Conservation (phyloP, 2,888 invertebrate species). For the Anarsia innoxiella region DNA sequence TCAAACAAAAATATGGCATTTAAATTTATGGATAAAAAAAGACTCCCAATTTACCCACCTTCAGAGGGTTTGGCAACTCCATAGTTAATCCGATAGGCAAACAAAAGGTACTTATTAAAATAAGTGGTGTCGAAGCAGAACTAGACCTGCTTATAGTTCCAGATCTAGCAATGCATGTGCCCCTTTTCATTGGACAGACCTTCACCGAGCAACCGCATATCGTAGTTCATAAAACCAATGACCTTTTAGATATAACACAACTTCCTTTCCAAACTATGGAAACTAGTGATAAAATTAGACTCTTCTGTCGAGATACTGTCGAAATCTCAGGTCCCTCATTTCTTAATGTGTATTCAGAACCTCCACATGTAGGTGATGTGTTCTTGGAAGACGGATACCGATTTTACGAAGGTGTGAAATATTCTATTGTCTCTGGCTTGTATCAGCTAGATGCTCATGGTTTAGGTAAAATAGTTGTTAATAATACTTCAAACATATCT, state of each 20-base stretch:
- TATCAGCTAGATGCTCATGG: background rate
- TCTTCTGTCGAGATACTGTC: background rate
- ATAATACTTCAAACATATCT: background rate
- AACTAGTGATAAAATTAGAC: background rate
- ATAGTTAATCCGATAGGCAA: conserved; percentile 1
- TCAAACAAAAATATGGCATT: no score
- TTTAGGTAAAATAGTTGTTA: background rate
- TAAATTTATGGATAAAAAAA: no score
- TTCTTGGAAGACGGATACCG: background rate
- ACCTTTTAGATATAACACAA: no score
- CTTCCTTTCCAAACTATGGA: background rate
- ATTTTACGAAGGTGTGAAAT: background rate
- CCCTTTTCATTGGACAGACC: conserved; percentile 2
- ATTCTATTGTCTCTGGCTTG: background rate
- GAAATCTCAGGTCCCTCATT: background rate
- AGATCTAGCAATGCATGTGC: background rate
- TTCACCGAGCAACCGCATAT: conserved; percentile 7
- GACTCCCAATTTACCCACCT: no score
- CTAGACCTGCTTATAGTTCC: background rate
- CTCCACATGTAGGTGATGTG: background rate
- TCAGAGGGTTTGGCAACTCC: conserved; percentile 6
- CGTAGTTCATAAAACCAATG: background rate
- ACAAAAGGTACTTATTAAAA: background rate
- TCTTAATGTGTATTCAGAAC: background rate
- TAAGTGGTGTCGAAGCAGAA: background rate